Conservation (phyloP, 2,113 vertebrate species). For the Falco punctatus region DNA sequence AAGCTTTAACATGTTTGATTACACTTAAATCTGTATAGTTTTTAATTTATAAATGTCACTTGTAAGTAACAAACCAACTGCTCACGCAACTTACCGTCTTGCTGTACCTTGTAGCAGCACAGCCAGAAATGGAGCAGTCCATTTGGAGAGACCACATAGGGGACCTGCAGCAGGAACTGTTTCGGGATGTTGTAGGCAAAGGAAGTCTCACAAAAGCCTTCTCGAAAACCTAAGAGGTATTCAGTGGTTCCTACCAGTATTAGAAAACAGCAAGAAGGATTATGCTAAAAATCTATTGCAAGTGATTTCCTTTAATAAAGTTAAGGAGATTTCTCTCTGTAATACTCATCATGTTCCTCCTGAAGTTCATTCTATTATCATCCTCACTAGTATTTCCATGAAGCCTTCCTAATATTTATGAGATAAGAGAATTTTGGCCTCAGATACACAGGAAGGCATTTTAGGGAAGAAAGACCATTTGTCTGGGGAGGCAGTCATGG, state of each 20-base stretch:
- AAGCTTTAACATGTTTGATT: not conserved
- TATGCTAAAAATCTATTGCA: conserved; percentile 37
- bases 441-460: not conserved
- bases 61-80: not conserved
- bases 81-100: not conserved
- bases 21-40: not conserved
- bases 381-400: not conserved
- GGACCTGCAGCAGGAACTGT: not conserved
- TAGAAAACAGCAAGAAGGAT: conserved; percentile 13
- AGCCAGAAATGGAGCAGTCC: not conserved
- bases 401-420: not conserved
- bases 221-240: not conserved
- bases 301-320: conserved; percentile 44
- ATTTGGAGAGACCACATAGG: not conserved
- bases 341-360: conserved; percentile 7
- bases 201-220: not conserved
- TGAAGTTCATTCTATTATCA: conserved; percentile 15
- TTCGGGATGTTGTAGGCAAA: not conserved
- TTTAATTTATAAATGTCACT: not conserved
- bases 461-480: not conserved
- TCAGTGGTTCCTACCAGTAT: not conserved
- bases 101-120: not conserved
- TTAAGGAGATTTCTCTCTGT: conserved; percentile 47
- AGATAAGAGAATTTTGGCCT: not conserved
- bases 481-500: not conserved